A percentile compares a stretch with the other conserved stretches of the same genome.
These are phyloP conservation scores for Notarius lentiginosus DNA, from an alignment of 2,113 vertebrate genomes.

Conservation along the genomic window DNA sequence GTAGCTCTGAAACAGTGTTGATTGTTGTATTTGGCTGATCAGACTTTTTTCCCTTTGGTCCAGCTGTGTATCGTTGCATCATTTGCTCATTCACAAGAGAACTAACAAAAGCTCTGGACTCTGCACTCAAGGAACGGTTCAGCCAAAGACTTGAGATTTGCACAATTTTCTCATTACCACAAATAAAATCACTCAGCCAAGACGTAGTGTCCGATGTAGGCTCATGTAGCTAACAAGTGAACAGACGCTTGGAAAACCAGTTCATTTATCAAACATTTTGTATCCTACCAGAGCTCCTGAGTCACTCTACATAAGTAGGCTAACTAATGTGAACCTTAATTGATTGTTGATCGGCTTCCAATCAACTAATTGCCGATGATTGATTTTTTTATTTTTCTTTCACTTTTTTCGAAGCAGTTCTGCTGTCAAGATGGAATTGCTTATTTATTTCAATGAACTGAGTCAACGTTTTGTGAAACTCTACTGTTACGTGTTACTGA, in stretches of 20 bases:
- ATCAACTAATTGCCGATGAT: not conserved
- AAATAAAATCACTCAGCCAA: not conserved
- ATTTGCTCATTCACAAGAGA: not conserved
- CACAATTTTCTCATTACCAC: not conserved
- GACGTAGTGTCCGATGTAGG: not conserved
- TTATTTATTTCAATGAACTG: not conserved
- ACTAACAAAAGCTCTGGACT: not conserved
- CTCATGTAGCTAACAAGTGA: not conserved
- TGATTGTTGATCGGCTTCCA: not conserved
- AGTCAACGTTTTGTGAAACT: not conserved
- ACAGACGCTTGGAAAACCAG: not conserved
- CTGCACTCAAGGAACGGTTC: not conserved
- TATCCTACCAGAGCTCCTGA: not conserved
- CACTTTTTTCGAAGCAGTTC: not conserved
- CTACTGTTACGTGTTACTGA: not conserved
- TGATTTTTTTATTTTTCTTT: no score
- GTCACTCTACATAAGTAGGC: not conserved
- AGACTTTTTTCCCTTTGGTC: not conserved
- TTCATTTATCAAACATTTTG: not conserved
- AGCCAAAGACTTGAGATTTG: slow-evolving; percentile 18
- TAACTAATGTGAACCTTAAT: not conserved
- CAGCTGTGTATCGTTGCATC: slow-evolving; percentile 22
- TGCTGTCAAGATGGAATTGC: not conserved
- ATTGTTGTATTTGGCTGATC: not conserved
- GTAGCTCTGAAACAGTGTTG: not conserved